Percentiles rank a stretch among this genome's conserved stretches.
Evolutionary conservation across 2,113 vertebrate species (phyloP).

Genomic region (Barnardius zonarius): DNA sequence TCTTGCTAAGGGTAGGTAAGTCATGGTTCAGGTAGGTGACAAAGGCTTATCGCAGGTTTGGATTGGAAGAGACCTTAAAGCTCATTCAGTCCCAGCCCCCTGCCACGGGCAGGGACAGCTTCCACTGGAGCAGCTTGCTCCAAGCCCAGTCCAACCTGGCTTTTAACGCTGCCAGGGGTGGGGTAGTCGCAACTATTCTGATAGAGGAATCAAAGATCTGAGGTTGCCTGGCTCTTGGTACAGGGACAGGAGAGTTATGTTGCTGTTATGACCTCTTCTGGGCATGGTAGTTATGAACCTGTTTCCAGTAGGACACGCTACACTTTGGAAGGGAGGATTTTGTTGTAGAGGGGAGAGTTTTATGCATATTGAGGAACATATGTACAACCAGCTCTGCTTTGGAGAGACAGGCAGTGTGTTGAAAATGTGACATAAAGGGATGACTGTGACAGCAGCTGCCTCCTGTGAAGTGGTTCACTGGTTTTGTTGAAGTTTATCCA

Average conservation of each 20-base stretch:
- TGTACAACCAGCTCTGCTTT: neutral
- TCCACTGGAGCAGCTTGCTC: neutral
- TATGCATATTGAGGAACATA: neutral
- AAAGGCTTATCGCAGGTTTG: neutral
- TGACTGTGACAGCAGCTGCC: neutral
- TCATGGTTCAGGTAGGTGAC: neutral
- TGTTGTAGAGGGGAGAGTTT: neutral
- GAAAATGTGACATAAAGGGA: neutral
- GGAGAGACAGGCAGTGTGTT: neutral
- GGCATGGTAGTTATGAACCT: neutral
- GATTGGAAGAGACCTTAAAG: neutral
- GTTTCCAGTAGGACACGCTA: neutral
- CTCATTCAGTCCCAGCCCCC: neutral
- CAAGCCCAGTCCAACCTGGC: neutral
- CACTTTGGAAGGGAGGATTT: neutral
- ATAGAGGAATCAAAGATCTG: neutral
- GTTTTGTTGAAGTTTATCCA: neutral
- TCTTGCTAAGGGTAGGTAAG: neutral
- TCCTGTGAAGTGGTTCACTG: accelerated
- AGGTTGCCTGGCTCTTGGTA: neutral
- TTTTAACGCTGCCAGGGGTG: neutral
- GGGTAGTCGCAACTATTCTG: neutral
- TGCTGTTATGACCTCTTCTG: neutral
- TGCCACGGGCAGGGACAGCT: neutral
- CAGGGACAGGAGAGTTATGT: accelerated